These are phyloP conservation scores for Chelidonichthys spinosus DNA, from an alignment of 2,797 vertebrate genomes.

Conservation along the genomic window DNA sequence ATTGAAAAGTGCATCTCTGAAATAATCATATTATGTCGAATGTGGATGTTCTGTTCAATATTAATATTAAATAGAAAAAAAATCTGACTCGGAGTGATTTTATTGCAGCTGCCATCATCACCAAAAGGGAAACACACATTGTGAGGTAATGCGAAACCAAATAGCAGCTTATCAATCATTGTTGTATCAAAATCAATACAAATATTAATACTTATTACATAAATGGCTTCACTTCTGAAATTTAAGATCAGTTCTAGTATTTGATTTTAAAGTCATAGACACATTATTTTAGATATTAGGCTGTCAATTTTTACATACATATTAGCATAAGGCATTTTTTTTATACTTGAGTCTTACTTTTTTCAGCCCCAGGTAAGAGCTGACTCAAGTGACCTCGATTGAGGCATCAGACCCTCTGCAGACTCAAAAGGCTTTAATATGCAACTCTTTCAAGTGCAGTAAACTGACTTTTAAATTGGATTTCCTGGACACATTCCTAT, in stretches of 20 bases:
- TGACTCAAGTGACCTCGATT: neutral
- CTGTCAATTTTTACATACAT: too few relatives aligned
- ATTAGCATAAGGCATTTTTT: too few relatives aligned
- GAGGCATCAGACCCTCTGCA: neutral
- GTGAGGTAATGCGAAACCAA: neutral
- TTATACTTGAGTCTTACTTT: too few relatives aligned
- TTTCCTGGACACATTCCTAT: too few relatives aligned
- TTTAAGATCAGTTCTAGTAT: neutral
- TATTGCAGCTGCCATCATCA: neutral
- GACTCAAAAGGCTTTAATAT: neutral
- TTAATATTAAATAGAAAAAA: neutral
- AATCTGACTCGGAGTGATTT: neutral
- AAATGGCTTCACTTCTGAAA: neutral
- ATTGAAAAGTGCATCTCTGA: neutral
- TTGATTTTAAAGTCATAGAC: constrained; percentile 1
- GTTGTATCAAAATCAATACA: neutral
- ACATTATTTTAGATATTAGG: neutral
- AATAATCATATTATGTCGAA: neutral
- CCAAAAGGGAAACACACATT: too few relatives aligned
- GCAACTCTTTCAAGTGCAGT: neutral
- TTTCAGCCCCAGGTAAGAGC: too few relatives aligned
- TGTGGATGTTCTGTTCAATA: neutral
- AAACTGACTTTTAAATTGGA: neutral
- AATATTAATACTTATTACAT: neutral
- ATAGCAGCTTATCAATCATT: neutral